These are phyloP conservation scores for Pithys albifrons DNA, from an alignment of 2,113 vertebrate genomes.

Conservation along the genomic window DNA sequence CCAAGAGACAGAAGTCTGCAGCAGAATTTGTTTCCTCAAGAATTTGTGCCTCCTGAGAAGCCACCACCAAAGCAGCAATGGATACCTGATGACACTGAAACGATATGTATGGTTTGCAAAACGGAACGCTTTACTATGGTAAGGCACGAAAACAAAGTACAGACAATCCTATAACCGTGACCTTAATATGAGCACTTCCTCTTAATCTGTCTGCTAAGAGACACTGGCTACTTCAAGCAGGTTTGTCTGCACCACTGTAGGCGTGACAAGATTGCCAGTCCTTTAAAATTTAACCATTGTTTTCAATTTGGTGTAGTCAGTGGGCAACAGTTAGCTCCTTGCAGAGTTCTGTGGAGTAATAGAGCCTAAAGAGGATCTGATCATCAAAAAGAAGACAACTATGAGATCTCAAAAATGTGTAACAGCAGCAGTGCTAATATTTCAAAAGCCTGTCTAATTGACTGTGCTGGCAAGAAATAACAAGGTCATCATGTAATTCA, in stretches of 20 bases:
- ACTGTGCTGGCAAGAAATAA: background rate
- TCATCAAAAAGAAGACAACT: background rate
- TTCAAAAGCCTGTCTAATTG: background rate
- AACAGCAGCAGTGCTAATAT: background rate
- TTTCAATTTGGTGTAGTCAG: background rate
- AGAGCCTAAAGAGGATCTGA: background rate
- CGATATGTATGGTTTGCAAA: constrained; percentile 90
- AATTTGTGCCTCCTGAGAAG: constrained; percentile 90
- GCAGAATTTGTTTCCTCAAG: constrained; percentile 66
- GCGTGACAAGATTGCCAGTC: background rate
- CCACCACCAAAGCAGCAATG: constrained; percentile 88
- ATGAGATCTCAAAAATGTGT: background rate
- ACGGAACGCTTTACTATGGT: constrained; percentile 96
- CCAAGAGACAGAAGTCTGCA: constrained; percentile 72
- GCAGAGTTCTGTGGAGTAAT: background rate
- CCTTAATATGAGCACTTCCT: background rate
- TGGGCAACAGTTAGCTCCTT: background rate
- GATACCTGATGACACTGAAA: constrained; percentile 89
- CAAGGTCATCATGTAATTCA: background rate
- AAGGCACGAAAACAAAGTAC: constrained; percentile 33
- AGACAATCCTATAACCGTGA: background rate
- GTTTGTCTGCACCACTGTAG: background rate
- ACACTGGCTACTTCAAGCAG: background rate
- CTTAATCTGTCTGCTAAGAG: background rate
- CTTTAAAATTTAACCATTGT: background rate